Evolutionary conservation across 1,140 invertebrate genomes (phyloP), one percentile per base, ranked within the genome.

Genomic region (Cotesia glomerata): DNA sequence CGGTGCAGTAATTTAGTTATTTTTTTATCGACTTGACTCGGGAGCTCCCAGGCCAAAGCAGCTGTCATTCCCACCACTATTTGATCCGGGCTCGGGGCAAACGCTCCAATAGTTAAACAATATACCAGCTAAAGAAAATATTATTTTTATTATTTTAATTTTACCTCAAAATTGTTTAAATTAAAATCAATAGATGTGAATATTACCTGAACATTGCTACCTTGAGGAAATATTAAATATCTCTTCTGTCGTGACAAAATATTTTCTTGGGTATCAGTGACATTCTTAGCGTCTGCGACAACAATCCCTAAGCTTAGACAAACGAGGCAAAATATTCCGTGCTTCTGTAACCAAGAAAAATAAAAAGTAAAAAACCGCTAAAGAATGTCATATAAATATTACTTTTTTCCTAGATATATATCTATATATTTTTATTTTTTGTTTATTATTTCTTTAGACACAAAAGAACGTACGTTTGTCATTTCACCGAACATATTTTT

Each of bases 31-130:
- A 86, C 74, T 76, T 86, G 82, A 68, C 56, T 82, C 13, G 87
- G 87, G 51, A 88, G 78, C 76, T 88, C 85, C 85, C 85, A 88
- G 36, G 86, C 87, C 71, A 88, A 77, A 11, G 86, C 87, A 5
- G 85, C 82, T 26, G 87, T 88, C 74, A 85, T 72, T 69, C 87
- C 87, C 32, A 88, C 65, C 11, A 88, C 84, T 51, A 87, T 11
- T 9, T 45, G 76, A 63, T 87, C 83, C 14, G 76, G 79, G 26
- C 80, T 73, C 65, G 78, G 79, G 5, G 78, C 81, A 71, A 84
- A 83, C 59, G 85, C 82, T 75, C 84, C 85, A 54, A 84, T 80
- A 8, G 87, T 87, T 73, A 88, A 75, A 72, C 87, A 88, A 76
- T 84, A 87, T 52, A 88, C 87, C 72, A 88, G 61, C 87, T 88